A percentile compares a stretch with the other conserved stretches of the same genome.
Conservation (phyloP, 2,797 vertebrate species). For the Pipistrellus pipistrellus region DNA sequence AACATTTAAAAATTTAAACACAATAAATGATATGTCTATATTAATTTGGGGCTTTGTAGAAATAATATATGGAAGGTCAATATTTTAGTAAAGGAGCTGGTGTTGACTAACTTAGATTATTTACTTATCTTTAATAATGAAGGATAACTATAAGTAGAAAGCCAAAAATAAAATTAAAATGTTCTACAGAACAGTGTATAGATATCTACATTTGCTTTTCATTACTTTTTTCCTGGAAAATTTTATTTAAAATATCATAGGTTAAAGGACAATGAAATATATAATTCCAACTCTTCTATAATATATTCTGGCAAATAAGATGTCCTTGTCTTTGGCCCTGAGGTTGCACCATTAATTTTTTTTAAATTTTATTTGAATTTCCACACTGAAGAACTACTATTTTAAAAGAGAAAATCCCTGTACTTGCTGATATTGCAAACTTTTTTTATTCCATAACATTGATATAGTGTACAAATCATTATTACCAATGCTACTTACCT, state of each 20-base stretch:
- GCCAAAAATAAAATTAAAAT: slow-evolving; percentile 14
- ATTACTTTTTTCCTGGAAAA: slow-evolving; percentile 60
- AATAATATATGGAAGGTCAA: not conserved
- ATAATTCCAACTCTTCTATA: not conserved
- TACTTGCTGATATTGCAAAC: not conserved
- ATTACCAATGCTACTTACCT: slow-evolving; percentile 30
- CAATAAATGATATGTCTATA: not conserved
- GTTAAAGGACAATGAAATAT: slow-evolving; percentile 42
- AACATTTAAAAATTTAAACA: slow-evolving; percentile 30
- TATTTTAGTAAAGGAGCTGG: not conserved
- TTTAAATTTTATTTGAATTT: not conserved
- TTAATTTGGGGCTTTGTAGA: not conserved
- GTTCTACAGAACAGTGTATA: not conserved
- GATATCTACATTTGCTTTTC: not conserved
- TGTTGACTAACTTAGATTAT: slow-evolving; percentile 33
- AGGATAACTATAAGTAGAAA: slow-evolving; percentile 31
- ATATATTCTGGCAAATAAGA: slow-evolving; percentile 54
- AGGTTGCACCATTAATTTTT: slow-evolving; percentile 40
- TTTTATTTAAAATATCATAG: slow-evolving; percentile 40
- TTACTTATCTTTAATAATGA: slow-evolving; percentile 11
- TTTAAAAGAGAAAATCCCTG: slow-evolving; percentile 24
- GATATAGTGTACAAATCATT: not conserved
- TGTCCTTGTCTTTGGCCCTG: not conserved
- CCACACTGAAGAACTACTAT: not conserved
- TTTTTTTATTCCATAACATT: slow-evolving; percentile 21